These are phyloP conservation scores for Tragelaphus eurycerus DNA, from an alignment of 2,797 vertebrate species.

Conservation along the genomic window DNA sequence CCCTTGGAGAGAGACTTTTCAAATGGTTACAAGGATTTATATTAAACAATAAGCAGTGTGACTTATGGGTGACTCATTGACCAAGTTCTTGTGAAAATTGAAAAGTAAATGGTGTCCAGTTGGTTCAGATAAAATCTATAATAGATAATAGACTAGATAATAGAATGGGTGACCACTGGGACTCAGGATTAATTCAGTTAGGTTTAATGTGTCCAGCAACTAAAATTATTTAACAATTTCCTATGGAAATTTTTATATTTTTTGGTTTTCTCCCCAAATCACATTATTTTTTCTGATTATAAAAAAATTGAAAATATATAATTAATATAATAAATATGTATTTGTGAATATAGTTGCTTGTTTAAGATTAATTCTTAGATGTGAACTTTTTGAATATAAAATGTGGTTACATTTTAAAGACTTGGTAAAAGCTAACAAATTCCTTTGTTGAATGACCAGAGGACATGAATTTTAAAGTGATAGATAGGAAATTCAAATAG, in stretches of 20 bases:
- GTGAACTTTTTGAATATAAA: neutral
- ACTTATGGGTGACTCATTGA: neutral
- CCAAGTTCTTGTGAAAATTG: neutral
- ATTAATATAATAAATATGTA: neutral
- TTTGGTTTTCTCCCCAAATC: neutral
- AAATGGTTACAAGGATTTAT: neutral
- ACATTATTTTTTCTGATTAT: neutral
- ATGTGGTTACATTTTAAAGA: neutral
- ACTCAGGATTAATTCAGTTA: neutral
- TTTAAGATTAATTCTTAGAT: neutral
- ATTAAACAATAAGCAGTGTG: neutral
- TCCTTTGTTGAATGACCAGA: neutral
- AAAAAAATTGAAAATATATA: neutral
- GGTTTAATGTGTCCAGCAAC: neutral
- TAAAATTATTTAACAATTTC: slow-evolving; percentile 7
- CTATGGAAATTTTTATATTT: neutral
- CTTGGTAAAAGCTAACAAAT: neutral
- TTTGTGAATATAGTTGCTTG: neutral
- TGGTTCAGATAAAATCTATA: neutral
- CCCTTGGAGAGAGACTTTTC: neutral
- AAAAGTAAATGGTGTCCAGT: neutral
- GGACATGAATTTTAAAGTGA: neutral
- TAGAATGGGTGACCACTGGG: neutral
- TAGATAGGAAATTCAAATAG: neutral
- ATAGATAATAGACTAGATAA: neutral